A percentile compares a stretch with the other conserved stretches of the same genome.
These are phyloP conservation scores for Recurvirostra avosetta DNA, from an alignment of 2,113 vertebrate species.

Conservation along the genomic window DNA sequence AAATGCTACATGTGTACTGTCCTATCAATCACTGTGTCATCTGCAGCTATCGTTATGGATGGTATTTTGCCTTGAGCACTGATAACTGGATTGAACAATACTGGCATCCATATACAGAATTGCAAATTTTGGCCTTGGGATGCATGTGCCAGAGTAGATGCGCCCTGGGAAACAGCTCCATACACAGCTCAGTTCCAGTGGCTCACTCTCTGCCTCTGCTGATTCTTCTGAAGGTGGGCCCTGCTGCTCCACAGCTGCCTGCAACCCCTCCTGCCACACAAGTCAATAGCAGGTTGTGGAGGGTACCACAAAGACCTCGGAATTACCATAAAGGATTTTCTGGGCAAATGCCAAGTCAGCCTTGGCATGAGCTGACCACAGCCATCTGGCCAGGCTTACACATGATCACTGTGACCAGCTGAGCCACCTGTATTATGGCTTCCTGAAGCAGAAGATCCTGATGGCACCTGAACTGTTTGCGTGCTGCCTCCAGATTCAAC, in stretches of 20 bases:
- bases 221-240: not conserved
- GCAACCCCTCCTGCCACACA: not conserved
- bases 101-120: not conserved
- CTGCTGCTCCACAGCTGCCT: not conserved
- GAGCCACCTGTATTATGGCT: not conserved
- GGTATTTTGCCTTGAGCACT: not conserved
- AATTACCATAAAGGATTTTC: conserved; percentile 6
- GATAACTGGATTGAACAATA: not conserved
- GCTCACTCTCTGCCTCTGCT: not conserved
- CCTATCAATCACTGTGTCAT: not conserved
- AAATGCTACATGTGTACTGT: not conserved
- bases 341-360: not conserved
- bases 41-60: not conserved
- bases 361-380: conserved; percentile 17
- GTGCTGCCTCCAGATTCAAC: not conserved
- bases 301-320: not conserved
- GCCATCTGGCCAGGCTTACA: not conserved
- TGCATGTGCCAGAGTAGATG: not conserved
- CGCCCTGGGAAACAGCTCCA: not conserved
- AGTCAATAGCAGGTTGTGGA: not conserved
- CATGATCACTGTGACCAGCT: not conserved
- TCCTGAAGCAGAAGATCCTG: not conserved
- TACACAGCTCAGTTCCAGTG: not conserved
- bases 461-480: not conserved
- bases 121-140: not conserved